Evolutionary conservation across 1,140 invertebrate species (phyloP).

Genomic region (Hydropsyche tenuis): DNA sequence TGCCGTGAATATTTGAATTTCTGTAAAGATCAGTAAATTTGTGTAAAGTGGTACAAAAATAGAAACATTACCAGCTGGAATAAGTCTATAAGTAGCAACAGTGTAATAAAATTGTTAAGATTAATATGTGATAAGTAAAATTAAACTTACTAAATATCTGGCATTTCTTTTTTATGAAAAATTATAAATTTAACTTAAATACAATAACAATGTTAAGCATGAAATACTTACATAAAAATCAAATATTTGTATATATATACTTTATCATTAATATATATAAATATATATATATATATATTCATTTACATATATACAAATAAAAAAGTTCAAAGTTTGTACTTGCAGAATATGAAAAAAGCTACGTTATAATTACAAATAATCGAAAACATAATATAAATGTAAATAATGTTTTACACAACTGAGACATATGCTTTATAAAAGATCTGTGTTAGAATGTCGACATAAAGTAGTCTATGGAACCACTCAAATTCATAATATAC

Average conservation of each 20-base stretch:
- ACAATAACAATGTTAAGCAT: conserved; percentile 1
- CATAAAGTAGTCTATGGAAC: neutral
- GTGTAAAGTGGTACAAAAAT: too few species aligned
- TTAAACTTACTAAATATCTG: conserved; percentile 8
- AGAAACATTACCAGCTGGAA: conserved; percentile 40
- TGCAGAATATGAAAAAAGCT: conserved; percentile 48
- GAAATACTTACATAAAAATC: too few species aligned
- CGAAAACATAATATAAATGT: neutral
- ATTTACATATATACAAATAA: conserved; percentile 44
- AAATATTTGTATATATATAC: too few species aligned
- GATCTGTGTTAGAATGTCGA: conserved; percentile 4
- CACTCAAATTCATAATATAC: conserved; percentile 6
- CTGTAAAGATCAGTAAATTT: too few species aligned
- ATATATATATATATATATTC: neutral
- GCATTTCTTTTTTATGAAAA: conserved; percentile 8
- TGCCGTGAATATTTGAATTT: too few species aligned
- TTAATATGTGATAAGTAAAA: conserved; percentile 21
- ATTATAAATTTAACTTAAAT: conserved; percentile 20
- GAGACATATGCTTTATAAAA: neutral
- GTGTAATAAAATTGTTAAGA: neutral
- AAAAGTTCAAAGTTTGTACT: conserved; percentile 47
- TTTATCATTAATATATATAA: conserved; percentile 26
- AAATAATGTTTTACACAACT: neutral
- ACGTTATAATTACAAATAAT: conserved; percentile 17
- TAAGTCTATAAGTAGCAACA: neutral